Percentiles rank a stretch among this genome's conserved stretches.
phyloP scores from a whole-genome alignment of 2,888 invertebrate genomes.

The Pegoplata infirma region DNA sequence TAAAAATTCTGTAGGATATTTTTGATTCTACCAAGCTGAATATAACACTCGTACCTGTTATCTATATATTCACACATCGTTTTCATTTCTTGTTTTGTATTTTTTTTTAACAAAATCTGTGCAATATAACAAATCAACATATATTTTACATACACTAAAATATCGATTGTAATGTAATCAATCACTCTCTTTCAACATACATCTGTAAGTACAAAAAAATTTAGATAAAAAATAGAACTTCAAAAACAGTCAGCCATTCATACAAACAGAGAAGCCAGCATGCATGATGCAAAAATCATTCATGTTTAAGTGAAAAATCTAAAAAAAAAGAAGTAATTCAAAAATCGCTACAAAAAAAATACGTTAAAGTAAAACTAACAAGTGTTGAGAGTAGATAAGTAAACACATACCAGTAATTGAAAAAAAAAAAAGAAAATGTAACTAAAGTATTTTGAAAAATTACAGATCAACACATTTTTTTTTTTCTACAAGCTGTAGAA shows the following conservation, averaged over 20 bases:
- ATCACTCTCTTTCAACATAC: conserved; percentile 63
- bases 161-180: conserved; percentile 65
- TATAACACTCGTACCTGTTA: no score
- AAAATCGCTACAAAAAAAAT: no score
- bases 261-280: not conserved
- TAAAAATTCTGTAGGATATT: no score
- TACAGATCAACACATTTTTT: not conserved
- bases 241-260: conserved; percentile 8
- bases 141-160: conserved; percentile 19
- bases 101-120: conserved; percentile 1
- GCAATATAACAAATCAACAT: conserved; percentile 64
- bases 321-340: conserved; percentile 17
- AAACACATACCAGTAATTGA: not conserved
- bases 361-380: conserved; percentile 7
- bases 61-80: no score
- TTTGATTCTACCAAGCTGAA: no score
- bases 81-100: no score
- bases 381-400: conserved; percentile 30
- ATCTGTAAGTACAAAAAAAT: not conserved
- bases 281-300: conserved; percentile 20
- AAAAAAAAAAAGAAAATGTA: not conserved
- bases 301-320: not conserved
- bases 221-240: conserved; percentile 25
- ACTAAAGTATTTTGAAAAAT: not conserved
- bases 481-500: not conserved